Evolutionary conservation across 1,140 invertebrate genomes (phyloP), one percentile per base, ranked within the genome.

Genomic region (Kradibia gibbosae): DNA sequence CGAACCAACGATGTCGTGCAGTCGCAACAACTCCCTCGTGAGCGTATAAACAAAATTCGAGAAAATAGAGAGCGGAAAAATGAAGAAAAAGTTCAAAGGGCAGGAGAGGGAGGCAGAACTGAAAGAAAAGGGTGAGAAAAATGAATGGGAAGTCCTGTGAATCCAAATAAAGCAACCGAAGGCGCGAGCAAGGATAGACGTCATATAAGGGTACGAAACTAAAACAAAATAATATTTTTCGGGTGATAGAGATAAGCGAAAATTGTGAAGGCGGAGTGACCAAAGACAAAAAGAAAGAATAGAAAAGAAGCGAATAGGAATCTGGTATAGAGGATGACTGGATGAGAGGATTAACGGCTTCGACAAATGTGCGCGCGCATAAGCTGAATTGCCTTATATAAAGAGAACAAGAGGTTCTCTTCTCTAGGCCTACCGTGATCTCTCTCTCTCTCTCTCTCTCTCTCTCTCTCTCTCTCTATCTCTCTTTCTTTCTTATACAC

Each of bases 391-490:
- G 25, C 50, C 53, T 57, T 42, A 42, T 57, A 57, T 28, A 42
- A 48, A 57, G 62, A 28, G 36, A 31, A 15, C 36, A 3, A 45
- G 65, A 82, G 82, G 83, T 85, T 85, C 81, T 82, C 55, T 31
- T 55, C 74, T 25, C 10, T 48, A 73, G 36, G 39, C 22, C 36
- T 72, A 34, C 31, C 4, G 62, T n/a, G n/a, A n/a, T n/a, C n/a
- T n/a, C n/a, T n/a, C n/a, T n/a, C n/a, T n/a, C n/a, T n/a, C n/a
- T n/a, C n/a, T n/a, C n/a, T n/a, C n/a, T n/a, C n/a, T n/a, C n/a
- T n/a, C n/a, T n/a, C n/a, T n/a, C 62, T 15, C 72, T n/a, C n/a
- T n/a, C n/a, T n/a, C n/a, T n/a, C n/a, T n/a, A n/a, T n/a, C n/a
- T n/a, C n/a, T n/a, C n/a, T n/a, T n/a, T n/a, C n/a, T n/a, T n/a